phyloP scores from a whole-genome alignment of 2,797 vertebrate species.

The Ctenochaetus hawaiiensis region DNA sequence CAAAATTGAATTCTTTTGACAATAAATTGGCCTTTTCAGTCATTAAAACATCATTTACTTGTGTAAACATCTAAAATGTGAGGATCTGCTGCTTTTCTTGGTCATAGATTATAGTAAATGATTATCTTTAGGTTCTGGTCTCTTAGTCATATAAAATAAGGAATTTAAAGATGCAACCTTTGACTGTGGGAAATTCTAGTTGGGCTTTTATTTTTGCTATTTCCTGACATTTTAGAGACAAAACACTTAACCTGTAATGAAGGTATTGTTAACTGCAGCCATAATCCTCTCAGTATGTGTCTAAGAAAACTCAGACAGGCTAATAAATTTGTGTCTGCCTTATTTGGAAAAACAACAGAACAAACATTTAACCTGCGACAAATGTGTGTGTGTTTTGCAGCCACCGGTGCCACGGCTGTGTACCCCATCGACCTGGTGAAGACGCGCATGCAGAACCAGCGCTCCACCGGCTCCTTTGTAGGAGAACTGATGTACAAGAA shows the following conservation, averaged over 20 bases:
- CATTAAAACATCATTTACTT: not conserved
- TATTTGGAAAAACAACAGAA: not conserved
- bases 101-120: not conserved
- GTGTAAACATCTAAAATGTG: not conserved
- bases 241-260: not conserved
- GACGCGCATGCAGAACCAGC: conserved; percentile 98
- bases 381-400: conserved; percentile 74
- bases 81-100: not conserved
- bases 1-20: not conserved
- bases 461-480: conserved; percentile 91
- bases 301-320: not conserved
- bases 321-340: not conserved
- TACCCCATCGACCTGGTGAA: conserved; percentile 98
- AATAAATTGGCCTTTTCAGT: not conserved
- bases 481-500: conserved; percentile 97
- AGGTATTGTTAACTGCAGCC: not conserved
- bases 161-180: not conserved
- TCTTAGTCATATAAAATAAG: not conserved
- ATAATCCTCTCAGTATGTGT: not conserved
- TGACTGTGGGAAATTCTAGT: not conserved
- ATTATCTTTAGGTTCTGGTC: not conserved
- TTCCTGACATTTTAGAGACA: not conserved
- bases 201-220: not conserved
- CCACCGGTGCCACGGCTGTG: conserved; percentile 94
- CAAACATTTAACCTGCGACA: not conserved